Conservation (phyloP, 2,888 invertebrate genomes). For the Bembecia ichneumoniformis region DNA sequence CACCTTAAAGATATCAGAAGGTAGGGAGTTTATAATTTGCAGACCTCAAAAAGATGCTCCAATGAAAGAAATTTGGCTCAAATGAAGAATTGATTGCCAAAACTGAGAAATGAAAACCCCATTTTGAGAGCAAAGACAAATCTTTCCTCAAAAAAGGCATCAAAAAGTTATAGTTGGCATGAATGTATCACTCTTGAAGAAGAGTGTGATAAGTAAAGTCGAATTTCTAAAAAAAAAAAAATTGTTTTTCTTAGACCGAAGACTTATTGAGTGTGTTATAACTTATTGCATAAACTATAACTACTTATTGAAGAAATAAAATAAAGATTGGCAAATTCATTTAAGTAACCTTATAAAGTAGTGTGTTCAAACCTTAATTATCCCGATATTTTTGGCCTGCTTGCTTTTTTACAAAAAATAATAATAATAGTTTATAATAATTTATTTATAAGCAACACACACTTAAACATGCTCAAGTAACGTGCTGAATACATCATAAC, state of each 20-base stretch:
- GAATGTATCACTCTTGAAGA: neutral
- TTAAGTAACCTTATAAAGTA: too few relatives aligned
- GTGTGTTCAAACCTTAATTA: too few relatives aligned
- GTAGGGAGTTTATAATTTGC: conserved; percentile 1
- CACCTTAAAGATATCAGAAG: conserved; percentile 2
- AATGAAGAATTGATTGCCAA: neutral
- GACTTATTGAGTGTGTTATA: neutral
- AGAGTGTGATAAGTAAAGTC: conserved; percentile 1
- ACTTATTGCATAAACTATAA: too few relatives aligned
- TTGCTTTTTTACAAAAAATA: too few relatives aligned
- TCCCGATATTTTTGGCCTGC: too few relatives aligned
- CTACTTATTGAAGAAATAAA: too few relatives aligned
- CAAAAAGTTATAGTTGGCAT: neutral
- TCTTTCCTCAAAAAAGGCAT: neutral
- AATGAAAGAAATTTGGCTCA: conserved; percentile 1
- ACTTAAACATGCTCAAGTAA: too few relatives aligned
- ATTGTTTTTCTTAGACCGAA: neutral
- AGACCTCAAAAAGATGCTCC: conserved; percentile 2
- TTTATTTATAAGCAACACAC: too few relatives aligned
- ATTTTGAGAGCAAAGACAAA: neutral
- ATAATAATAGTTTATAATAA: too few relatives aligned
- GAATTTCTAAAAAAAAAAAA: neutral
- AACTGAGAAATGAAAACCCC: too few relatives aligned
- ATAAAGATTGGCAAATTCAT: too few relatives aligned
- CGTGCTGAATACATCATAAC: too few relatives aligned